Evolutionary conservation across 1,140 invertebrate genomes (phyloP).

Genomic region (Diachasmimorpha longicaudata): DNA sequence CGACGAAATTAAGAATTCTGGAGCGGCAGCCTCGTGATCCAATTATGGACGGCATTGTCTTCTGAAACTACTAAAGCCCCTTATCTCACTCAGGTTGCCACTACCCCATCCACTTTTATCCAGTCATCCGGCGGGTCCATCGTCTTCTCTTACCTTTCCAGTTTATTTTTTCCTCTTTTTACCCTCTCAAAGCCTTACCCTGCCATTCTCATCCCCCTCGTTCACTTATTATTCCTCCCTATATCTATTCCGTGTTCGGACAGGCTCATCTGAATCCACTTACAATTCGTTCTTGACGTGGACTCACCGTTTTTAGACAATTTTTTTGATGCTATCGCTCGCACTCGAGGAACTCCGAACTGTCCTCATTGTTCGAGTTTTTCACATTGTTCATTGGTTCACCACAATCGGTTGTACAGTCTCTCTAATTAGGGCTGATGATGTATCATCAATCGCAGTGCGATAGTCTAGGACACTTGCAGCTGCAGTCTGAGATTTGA

Average conservation of each 20-base stretch:
- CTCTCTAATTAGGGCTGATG: no score
- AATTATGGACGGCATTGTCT: constrained; percentile 54
- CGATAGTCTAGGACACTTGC: no score
- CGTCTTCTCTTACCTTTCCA: constrained; percentile 9
- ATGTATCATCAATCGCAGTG: no score
- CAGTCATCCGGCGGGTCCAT: constrained; percentile 26
- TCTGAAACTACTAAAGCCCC: constrained; percentile 45
- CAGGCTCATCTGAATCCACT: constrained; percentile 21
- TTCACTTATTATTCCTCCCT: neutral
- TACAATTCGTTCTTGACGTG: constrained; percentile 24
- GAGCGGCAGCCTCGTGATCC: constrained; percentile 48
- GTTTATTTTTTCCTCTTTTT: neutral
- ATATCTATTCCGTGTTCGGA: constrained; percentile 14
- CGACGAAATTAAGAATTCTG: constrained; percentile 51
- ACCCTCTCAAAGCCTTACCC: neutral
- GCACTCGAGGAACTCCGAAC: no score
- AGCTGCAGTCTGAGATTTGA: no score
- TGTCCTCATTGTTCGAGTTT: no score
- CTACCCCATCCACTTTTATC: constrained; percentile 31
- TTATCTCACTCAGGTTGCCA: constrained; percentile 46
- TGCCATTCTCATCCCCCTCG: neutral
- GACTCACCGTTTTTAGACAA: constrained; percentile 11
- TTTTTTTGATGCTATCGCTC: neutral
- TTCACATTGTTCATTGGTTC: no score
- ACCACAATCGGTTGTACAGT: no score